Base-by-base conservation (phyloP, 2,113 vertebrate genomes). In the Elanoides forficatus region DNA sequence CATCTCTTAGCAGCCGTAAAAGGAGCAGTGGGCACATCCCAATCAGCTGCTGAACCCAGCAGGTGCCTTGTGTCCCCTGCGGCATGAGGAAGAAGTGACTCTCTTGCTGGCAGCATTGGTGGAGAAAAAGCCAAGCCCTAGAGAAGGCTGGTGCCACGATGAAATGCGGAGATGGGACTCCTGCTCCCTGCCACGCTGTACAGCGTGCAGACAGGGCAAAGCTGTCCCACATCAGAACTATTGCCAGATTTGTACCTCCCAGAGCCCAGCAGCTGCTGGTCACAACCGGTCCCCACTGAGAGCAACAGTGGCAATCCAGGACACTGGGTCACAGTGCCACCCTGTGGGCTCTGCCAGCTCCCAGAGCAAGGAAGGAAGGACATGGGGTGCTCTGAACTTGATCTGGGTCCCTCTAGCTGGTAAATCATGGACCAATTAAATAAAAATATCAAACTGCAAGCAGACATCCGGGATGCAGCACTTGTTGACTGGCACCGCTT, bases 271-370 rank as follows among this genome's bases (percentile, higher is more conserved):
- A 29, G 45, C 76, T 32, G 42, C 36, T 2, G 21, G 43, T 21
- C 59, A 40, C 26, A 3, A 13, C 60, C 40, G 2, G 7, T 45
- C 62, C 82, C 72, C 53, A 1, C 2, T 0, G 34, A 59, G 34
- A 81, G 4, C 40, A 13, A 2, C 0, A 4, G 71, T 60, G 83
- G 15, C 83, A 50, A 11, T 1, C 4, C 32, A 5, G 89, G 93
- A 58, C 1, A 20, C 89, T 95, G 83, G 89, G 58, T 84, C 70
- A 3, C 88, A 95, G 91, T 97, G 95, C 96, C 95, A 95, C 91
- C 94, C 1, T 95, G 97, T 97, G 97, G 97, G 86, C 96, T 94
- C 36, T 82, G 70, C 17, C 30, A 34, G 63, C 71, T 92, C 43
- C 32, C 58, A 15, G 74, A 59, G 60, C 66, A 12, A 1, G 2